Evolutionary conservation across 2,113 vertebrate genomes (phyloP), one percentile per base, ranked within the genome.

Genomic region (Vireo altiloquus): DNA sequence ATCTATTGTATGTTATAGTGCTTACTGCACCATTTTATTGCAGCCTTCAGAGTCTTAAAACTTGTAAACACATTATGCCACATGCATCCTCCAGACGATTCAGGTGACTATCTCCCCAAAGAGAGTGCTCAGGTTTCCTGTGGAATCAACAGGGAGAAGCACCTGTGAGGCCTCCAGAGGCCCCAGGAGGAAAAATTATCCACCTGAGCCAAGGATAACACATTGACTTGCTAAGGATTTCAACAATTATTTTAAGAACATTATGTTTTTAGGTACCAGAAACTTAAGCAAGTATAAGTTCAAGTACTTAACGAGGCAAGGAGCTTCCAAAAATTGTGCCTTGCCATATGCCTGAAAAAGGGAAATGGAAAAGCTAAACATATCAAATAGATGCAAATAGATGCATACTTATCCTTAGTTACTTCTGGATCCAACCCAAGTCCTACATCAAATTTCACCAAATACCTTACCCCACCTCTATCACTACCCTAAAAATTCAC

Each of bases 1-100:
- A 79, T 44, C 10, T 65, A 2, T 14, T 53, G 7, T 8, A 42
- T 9, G 7, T 57, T 61, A 23, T 0, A 71, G 52, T 13, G 0
- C 16, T 79, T 54, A 68, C 10, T 17, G 56, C 19, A 61, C 15
- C 30, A 27, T 75, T 59, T 52, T 63, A 70, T 11, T 40, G 27
- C 42, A 65, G n/a, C 19, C 61, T 86, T 68, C 57, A 23, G 39
- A 57, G 18, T 30, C 57, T 53, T 53, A 82, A 85, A 82, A 77
- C 25, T 15, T 65, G 37, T 22, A 80, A 87, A 53, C 2, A 40
- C 0, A 0, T 52, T 52, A 57, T 35, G 28, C 27, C 33, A 64
- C 24, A 6, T 8, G 44, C 37, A 57, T 28, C 25, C 31, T 90
- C 31, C 46, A 46, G 50, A 81, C 50, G 46, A 89, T 74, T 44